Conservation (phyloP, 2,888 invertebrate species). For the Philonicus albiceps region DNA sequence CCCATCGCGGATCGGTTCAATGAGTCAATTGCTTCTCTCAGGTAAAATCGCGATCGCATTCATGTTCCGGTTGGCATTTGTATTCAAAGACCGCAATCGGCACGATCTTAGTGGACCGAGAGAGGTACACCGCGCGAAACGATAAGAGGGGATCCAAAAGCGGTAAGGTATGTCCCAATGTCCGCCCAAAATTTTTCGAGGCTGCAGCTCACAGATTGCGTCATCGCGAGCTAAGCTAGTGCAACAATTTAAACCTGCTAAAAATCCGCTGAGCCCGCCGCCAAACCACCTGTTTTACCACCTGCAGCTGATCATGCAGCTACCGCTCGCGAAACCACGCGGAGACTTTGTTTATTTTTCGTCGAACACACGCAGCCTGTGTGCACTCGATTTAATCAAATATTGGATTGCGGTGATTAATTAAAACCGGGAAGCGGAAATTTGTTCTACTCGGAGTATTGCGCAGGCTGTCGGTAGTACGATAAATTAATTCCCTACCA, state of each 20-base stretch:
- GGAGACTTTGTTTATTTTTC: background rate
- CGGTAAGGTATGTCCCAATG: background rate
- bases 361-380: background rate
- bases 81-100: background rate
- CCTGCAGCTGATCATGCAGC: background rate
- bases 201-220: background rate
- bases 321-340: background rate
- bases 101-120: background rate
- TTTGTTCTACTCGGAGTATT: background rate
- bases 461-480: background rate
- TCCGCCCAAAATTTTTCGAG: background rate
- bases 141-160: background rate
- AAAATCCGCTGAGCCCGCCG: background rate
- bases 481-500: background rate
- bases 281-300: background rate
- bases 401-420: background rate
- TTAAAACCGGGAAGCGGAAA: background rate
- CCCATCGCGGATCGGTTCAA: background rate
- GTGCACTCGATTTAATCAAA: background rate
- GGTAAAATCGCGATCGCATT: background rate
- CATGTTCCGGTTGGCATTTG: background rate
- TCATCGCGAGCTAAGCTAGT: background rate
- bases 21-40: background rate
- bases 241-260: background rate
- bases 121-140: background rate